A percentile compares a stretch with the other conserved stretches of the same genome.
Evolutionary conservation across 2,888 invertebrate species (phyloP).

Genomic region (Caenorhabditis afra): DNA sequence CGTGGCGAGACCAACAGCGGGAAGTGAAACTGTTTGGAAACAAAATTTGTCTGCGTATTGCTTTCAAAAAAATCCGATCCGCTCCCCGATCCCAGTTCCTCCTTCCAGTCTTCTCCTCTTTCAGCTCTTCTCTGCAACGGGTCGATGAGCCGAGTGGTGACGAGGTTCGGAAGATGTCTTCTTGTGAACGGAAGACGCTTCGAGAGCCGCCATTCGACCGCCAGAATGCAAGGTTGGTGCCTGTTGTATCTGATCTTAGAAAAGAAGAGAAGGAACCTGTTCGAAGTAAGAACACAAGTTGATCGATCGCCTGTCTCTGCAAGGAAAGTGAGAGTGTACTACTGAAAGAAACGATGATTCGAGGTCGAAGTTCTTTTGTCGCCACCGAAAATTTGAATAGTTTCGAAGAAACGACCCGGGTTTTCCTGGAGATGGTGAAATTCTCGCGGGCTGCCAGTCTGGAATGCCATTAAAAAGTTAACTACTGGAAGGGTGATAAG

Average conservation of each 20-base stretch:
- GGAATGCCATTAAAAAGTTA: slow-evolving; percentile 20
- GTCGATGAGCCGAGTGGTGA: slow-evolving; percentile 51
- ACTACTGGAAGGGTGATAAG: slow-evolving; percentile 26
- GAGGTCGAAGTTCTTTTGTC: slow-evolving; percentile 6
- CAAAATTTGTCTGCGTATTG: too few relatives aligned
- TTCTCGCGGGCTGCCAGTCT: slow-evolving; percentile 16
- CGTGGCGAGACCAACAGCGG: too few relatives aligned
- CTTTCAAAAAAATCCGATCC: too few relatives aligned
- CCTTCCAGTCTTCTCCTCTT: slow-evolving; percentile 15
- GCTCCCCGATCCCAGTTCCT: slow-evolving; percentile 1
- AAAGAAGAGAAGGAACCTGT: background rate
- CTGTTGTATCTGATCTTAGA: background rate
- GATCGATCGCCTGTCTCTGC: slow-evolving; percentile 5
- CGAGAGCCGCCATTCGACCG: slow-evolving; percentile 36
- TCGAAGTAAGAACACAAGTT: background rate
- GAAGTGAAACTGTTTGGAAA: too few relatives aligned
- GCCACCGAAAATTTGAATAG: slow-evolving; percentile 9
- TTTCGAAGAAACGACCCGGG: slow-evolving; percentile 20
- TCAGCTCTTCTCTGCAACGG: slow-evolving; percentile 16
- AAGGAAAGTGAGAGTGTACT: slow-evolving; percentile 14
- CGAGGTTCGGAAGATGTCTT: slow-evolving; percentile 44
- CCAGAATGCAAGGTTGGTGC: slow-evolving; percentile 34
- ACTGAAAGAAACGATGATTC: background rate
- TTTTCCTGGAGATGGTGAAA: slow-evolving; percentile 6
- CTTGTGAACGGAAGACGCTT: slow-evolving; percentile 35